Evolutionary conservation across 2,797 vertebrate species (phyloP).

Genomic region (Propithecus deckenii): DNA sequence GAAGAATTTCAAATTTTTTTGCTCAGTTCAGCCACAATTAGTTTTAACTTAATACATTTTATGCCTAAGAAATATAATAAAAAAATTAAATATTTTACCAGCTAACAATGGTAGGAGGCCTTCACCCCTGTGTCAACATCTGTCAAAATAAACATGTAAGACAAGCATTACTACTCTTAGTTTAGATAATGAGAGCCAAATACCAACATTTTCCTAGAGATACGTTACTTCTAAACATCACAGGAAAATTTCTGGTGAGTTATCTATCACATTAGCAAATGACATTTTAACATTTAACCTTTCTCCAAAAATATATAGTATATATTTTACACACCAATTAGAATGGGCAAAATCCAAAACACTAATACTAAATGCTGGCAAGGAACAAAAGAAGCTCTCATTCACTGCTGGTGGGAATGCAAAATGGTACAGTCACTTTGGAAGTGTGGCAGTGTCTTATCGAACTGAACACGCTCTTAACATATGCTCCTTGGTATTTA

Average conservation of each 20-base stretch:
- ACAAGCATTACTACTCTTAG: neutral
- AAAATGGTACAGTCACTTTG: neutral
- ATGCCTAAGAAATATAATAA: neutral
- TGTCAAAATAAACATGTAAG: neutral
- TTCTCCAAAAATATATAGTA: neutral
- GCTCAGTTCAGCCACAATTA: neutral
- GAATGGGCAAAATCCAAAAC: neutral
- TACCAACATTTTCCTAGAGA: neutral
- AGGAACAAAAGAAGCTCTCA: neutral
- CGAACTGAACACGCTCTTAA: neutral
- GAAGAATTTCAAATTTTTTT: neutral
- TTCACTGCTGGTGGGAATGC: neutral
- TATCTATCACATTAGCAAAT: neutral
- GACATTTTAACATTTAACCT: neutral
- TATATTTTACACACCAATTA: neutral
- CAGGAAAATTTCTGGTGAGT: neutral
- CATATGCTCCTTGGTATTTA: neutral
- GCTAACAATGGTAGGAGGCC: neutral
- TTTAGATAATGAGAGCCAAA: neutral
- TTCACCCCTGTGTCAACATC: neutral
- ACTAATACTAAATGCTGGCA: neutral
- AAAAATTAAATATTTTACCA: conserved; percentile 31
- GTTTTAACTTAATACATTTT: neutral
- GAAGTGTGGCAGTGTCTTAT: neutral
- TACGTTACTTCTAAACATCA: neutral